Percentiles rank a stretch among this genome's conserved stretches.
Conservation (phyloP, 2,113 vertebrate genomes). For the Australoheros scitulus region DNA sequence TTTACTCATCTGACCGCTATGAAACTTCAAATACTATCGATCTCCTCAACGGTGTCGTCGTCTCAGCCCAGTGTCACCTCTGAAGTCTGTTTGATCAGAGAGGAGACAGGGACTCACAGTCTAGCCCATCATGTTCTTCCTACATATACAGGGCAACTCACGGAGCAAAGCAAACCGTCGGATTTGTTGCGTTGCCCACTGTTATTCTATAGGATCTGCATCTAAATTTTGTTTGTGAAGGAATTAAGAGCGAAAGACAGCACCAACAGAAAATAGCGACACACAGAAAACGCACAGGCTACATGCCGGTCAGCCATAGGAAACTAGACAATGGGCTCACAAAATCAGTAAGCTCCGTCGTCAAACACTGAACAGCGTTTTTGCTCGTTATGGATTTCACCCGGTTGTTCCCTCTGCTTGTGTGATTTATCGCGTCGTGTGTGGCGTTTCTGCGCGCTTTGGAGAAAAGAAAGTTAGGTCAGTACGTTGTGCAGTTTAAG, state of each 20-base stretch:
- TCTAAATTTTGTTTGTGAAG: neutral
- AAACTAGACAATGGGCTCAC: neutral
- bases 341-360: neutral
- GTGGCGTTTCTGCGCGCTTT: neutral
- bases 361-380: neutral
- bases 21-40: slow-evolving; percentile 64
- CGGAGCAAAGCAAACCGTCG: neutral
- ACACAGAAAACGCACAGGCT: neutral
- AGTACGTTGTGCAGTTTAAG: neutral
- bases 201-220: neutral
- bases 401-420: neutral
- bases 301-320: neutral
- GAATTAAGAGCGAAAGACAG: neutral
- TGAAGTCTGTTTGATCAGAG: slow-evolving; percentile 40
- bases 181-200: neutral
- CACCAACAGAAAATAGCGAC: neutral
- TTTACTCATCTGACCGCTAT: slow-evolving; percentile 49
- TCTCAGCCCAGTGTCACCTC: slow-evolving; percentile 41
- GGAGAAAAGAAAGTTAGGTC: neutral
- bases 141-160: neutral
- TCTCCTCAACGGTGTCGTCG: slow-evolving; percentile 48
- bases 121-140: neutral
- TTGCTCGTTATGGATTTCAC: neutral
- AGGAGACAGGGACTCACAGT: neutral
- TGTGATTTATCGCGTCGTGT: neutral